Evolutionary conservation across 2,888 invertebrate genomes (phyloP).

Genomic region (Ormyrus pomaceus): DNA sequence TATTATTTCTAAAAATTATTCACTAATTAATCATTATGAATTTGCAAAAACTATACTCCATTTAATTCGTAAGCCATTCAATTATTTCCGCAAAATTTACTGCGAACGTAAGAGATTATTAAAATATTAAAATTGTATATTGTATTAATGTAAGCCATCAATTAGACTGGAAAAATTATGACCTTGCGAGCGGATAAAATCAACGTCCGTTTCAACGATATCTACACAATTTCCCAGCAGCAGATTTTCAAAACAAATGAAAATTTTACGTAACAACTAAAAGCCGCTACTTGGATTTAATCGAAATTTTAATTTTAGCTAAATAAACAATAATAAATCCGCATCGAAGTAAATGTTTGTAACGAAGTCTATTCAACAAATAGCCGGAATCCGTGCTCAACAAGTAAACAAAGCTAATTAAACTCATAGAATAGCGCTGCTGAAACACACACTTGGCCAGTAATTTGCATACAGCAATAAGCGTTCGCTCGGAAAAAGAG

Average conservation of each 20-base stretch:
- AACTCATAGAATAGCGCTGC: slow-evolving; percentile 34
- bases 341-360: too few relatives aligned
- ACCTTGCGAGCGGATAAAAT: background rate
- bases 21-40: too few relatives aligned
- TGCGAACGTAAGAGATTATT: background rate
- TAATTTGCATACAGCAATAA: slow-evolving; percentile 56
- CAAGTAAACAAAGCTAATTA: slow-evolving; percentile 50
- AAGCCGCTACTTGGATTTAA: too few relatives aligned
- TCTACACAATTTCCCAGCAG: too few relatives aligned
- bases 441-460: slow-evolving; percentile 28
- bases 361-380: background rate
- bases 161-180: slow-evolving; percentile 18
- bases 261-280: too few relatives aligned
- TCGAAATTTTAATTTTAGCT: too few relatives aligned
- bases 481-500: slow-evolving; percentile 53
- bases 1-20: too few relatives aligned
- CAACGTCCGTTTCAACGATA: background rate
- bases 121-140: slow-evolving; percentile 9
- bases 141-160: background rate
- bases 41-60: too few relatives aligned
- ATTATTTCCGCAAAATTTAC: background rate
- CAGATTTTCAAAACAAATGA: too few relatives aligned
- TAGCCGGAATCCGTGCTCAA: slow-evolving; percentile 29
- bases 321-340: too few relatives aligned
- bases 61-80: background rate